phyloP scores from a whole-genome alignment of 2,113 vertebrate species.

The Laticauda laticaudata region DNA sequence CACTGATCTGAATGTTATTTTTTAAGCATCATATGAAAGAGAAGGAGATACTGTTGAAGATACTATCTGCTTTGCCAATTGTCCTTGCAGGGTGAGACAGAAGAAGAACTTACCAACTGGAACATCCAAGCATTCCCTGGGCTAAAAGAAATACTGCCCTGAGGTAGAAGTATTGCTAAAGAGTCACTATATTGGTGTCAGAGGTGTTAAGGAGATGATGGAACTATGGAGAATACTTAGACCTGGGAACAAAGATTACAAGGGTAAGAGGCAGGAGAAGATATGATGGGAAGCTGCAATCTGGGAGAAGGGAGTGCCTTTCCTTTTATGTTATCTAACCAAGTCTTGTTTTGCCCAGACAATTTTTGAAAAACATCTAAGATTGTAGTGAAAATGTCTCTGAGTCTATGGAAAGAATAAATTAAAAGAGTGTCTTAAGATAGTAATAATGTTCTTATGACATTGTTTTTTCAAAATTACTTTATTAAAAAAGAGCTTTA shows the following conservation, averaged over 20 bases:
- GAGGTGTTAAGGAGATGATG: not conserved
- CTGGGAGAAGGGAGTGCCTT: not conserved
- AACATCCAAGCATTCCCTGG: not conserved
- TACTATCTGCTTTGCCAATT: not conserved
- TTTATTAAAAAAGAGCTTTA: not conserved
- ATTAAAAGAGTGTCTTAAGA: not conserved
- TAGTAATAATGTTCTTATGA: not conserved
- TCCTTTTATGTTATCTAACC: not conserved
- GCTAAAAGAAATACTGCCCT: not conserved
- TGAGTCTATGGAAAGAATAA: not conserved
- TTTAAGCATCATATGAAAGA: not conserved
- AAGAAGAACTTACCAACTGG: not conserved
- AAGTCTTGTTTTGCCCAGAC: not conserved
- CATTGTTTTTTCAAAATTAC: not conserved
- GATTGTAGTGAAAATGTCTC: too few relatives aligned
- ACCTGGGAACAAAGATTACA: not conserved
- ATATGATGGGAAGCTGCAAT: not conserved
- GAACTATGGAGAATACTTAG: not conserved
- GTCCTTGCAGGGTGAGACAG: not conserved
- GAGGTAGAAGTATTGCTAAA: not conserved
- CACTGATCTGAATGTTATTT: not conserved
- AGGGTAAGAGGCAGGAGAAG: not conserved
- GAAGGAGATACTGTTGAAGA: not conserved
- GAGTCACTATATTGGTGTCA: not conserved
- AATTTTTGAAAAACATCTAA: not conserved